These are phyloP conservation scores for Panthera leo DNA, from an alignment of 2,113 vertebrate species.

Conservation along the genomic window DNA sequence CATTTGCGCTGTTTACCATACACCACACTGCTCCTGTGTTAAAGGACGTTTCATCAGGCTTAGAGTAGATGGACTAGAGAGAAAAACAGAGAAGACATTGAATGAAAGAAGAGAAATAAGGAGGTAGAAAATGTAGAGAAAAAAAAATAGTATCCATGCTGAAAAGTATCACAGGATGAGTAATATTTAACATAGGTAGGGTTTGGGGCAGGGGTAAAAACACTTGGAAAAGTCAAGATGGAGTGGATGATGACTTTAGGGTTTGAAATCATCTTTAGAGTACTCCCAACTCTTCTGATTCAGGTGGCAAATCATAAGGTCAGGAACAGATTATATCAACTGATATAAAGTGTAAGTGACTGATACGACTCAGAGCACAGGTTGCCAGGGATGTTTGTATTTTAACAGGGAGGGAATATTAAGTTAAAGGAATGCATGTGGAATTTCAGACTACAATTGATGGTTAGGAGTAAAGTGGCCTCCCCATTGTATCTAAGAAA, in stretches of 20 bases:
- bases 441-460: neutral
- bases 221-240: neutral
- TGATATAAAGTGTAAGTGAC: neutral
- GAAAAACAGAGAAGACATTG: neutral
- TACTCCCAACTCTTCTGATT: neutral
- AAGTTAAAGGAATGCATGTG: neutral
- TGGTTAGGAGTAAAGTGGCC: neutral
- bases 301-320: neutral
- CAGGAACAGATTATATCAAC: neutral
- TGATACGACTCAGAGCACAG: neutral
- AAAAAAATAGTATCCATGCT: neutral
- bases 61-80: neutral
- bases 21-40: neutral
- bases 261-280: neutral
- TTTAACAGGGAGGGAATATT: neutral
- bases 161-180: too few species aligned
- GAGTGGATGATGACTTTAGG: neutral
- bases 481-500: neutral
- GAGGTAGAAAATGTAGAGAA: neutral
- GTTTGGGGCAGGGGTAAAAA: neutral
- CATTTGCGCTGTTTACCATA: neutral
- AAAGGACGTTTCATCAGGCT: neutral
- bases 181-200: neutral
- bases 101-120: neutral
- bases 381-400: too few species aligned